A percentile compares a stretch with the other conserved stretches of the same genome.
These are phyloP conservation scores for Myotis vivesi DNA, from an alignment of 2,797 vertebrate genomes.

Conservation along the genomic window DNA sequence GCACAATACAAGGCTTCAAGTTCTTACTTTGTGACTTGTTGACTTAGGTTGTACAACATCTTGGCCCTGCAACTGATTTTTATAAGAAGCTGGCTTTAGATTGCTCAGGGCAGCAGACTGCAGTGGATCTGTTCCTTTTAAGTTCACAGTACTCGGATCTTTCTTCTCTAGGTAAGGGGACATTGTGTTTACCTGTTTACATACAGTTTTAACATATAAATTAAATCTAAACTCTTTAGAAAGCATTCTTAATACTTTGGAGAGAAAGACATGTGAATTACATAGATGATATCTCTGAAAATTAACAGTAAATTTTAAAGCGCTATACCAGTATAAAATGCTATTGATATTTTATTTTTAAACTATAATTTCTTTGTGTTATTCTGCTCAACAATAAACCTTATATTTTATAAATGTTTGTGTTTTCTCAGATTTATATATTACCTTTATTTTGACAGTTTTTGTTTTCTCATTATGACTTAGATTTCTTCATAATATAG, in stretches of 20 bases:
- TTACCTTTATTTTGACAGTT: neutral
- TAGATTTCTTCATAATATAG: neutral
- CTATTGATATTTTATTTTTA: neutral
- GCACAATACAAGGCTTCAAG: neutral
- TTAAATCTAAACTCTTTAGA: neutral
- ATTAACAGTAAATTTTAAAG: neutral
- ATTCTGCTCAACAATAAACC: neutral
- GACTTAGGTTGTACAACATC: constrained; percentile 93
- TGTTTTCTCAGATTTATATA: neutral
- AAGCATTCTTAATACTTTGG: neutral
- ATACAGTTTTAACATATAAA: neutral
- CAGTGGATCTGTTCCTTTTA: constrained; percentile 96
- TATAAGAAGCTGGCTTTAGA: constrained; percentile 99
- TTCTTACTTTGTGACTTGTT: constrained; percentile 58
- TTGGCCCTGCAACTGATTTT: constrained; percentile 98
- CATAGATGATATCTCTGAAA: neutral
- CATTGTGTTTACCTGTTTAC: constrained; percentile 5
- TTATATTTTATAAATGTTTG: constrained; percentile 16
- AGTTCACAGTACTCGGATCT: constrained; percentile 97
- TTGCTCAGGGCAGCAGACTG: constrained; percentile 97
- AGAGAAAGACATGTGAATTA: neutral
- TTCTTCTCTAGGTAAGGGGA: constrained; percentile 92
- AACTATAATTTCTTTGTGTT: neutral
- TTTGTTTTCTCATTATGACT: neutral
- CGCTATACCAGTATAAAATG: neutral